Percentiles rank a stretch among this genome's conserved stretches.
Conservation (phyloP, 2,113 vertebrate genomes). For the Erpornis zantholeuca region DNA sequence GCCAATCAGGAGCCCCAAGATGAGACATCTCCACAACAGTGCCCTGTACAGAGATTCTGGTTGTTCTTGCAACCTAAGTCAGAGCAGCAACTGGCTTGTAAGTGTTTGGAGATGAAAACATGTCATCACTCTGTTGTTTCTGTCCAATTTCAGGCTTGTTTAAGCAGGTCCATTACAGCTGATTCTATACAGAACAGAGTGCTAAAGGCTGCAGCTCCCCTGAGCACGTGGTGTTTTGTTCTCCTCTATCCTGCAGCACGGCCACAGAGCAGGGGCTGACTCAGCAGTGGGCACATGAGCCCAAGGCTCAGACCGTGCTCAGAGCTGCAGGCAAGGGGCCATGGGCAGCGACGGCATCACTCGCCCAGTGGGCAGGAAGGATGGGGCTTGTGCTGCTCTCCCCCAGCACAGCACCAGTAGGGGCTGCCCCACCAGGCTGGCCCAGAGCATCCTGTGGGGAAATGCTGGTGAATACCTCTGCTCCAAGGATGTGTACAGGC, state of each 20-base stretch:
- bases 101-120: not conserved
- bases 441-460: not conserved
- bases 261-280: not conserved
- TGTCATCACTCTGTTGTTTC: not conserved
- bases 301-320: not conserved
- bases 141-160: slow-evolving; percentile 17
- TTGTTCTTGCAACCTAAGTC: not conserved
- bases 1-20: not conserved
- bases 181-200: not conserved
- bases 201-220: not conserved
- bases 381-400: not conserved
- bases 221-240: not conserved
- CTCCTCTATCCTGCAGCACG: not conserved
- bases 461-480: not conserved
- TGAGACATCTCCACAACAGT: not conserved
- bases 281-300: not conserved
- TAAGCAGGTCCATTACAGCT: not conserved
- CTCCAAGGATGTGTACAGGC: not conserved
- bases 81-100: not conserved
- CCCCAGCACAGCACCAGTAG: not conserved
- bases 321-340: not conserved
- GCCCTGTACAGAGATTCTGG: not conserved
- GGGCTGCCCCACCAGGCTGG: accelerated
- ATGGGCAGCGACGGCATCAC: accelerated
- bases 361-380: not conserved